Percentiles rank a stretch among this genome's conserved stretches.
Evolutionary conservation across 1,140 invertebrate genomes (phyloP).

Genomic region (Magallana gigas): DNA sequence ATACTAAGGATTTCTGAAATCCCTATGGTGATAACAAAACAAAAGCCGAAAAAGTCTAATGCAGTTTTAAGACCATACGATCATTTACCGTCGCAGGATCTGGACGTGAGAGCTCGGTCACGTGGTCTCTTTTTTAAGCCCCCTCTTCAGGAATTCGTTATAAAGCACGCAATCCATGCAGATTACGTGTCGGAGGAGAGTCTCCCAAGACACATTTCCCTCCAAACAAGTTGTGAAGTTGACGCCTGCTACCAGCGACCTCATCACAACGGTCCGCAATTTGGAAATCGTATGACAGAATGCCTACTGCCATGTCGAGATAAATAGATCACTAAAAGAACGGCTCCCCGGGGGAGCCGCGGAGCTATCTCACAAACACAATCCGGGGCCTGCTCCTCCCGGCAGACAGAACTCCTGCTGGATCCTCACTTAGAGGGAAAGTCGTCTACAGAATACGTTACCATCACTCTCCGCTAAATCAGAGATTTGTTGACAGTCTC

Average conservation of each 20-base stretch:
- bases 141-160: constrained; percentile 30
- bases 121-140: constrained; percentile 1
- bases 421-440: not conserved
- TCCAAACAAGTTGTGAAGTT: constrained; percentile 34
- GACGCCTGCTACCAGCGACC: constrained; percentile 9
- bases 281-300: constrained; percentile 24
- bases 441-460: not conserved
- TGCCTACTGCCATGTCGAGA: constrained; percentile 20
- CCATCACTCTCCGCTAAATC: too few relatives aligned
- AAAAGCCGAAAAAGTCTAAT: not conserved
- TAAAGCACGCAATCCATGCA: not conserved
- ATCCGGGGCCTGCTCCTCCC: not conserved
- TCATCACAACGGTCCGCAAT: not conserved
- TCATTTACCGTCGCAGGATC: not conserved
- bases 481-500: too few relatives aligned
- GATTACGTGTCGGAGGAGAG: constrained; percentile 3
- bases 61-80: not conserved
- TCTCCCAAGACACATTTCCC: constrained; percentile 26
- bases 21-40: not conserved
- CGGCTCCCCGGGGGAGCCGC: not conserved
- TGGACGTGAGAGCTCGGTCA: not conserved
- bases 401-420: not conserved
- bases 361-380: constrained; percentile 4
- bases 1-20: not conserved
- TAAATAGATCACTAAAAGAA: constrained; percentile 21